phyloP scores from a whole-genome alignment of 1,140 invertebrate genomes.

The Drosophila pandora region DNA sequence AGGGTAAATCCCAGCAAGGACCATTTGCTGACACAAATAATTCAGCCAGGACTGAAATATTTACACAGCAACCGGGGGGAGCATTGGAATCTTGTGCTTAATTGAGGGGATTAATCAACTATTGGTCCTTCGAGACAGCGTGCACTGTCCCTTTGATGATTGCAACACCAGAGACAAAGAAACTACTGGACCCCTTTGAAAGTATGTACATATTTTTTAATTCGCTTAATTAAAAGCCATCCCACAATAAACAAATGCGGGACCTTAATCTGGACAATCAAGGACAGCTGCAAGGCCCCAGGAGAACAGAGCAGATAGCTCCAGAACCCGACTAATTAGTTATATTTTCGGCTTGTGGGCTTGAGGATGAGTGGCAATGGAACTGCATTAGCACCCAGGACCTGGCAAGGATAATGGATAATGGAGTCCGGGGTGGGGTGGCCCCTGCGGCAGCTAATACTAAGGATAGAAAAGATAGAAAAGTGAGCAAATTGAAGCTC shows the following conservation, averaged over 20 bases:
- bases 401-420: slow-evolving; percentile 30
- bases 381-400: slow-evolving; percentile 45
- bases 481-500: slow-evolving; percentile 42
- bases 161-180: too few species aligned
- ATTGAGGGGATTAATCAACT: slow-evolving; percentile 17
- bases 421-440: not conserved
- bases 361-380: slow-evolving; percentile 36
- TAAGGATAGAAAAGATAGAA: not conserved
- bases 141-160: too few species aligned
- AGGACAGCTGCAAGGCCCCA: slow-evolving; percentile 41
- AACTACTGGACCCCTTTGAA: not conserved
- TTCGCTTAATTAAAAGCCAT: slow-evolving; percentile 2
- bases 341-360: slow-evolving; percentile 28
- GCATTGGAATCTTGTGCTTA: slow-evolving; percentile 33
- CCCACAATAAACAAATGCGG: not conserved
- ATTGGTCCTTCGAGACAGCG: too few species aligned
- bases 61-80: not conserved
- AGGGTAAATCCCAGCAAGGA: slow-evolving; percentile 47
- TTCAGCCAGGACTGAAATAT: slow-evolving; percentile 16
- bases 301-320: not conserved
- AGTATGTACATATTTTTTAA: not conserved
- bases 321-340: slow-evolving; percentile 52
- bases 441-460: slow-evolving; percentile 5
- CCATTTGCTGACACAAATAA: slow-evolving; percentile 47
- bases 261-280: slow-evolving; percentile 14